phyloP scores from a whole-genome alignment of 2,888 invertebrate genomes.

The Resseliella maxima region DNA sequence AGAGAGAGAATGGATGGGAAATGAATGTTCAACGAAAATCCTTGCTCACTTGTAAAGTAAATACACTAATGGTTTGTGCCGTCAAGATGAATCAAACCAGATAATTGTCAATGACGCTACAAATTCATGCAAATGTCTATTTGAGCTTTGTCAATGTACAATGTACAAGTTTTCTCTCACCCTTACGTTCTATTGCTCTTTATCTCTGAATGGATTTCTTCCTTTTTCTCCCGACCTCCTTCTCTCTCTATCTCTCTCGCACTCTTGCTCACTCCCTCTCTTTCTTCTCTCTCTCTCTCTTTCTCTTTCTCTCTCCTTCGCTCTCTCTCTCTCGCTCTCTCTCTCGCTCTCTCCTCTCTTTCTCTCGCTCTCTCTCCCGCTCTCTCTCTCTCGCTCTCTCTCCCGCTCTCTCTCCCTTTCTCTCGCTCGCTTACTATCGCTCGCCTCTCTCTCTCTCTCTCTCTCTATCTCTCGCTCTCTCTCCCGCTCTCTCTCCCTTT shows the following conservation, averaged over 20 bases:
- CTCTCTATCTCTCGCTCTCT: too few species aligned
- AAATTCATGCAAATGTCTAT: slow-evolving; percentile 45
- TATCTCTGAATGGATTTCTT: too few species aligned
- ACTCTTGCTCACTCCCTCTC: neutral
- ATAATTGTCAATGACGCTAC: slow-evolving; percentile 41
- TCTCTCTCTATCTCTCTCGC: neutral
- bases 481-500: too few species aligned
- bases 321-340: neutral
- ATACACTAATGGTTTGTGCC: slow-evolving; percentile 41
- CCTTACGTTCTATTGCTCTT: too few species aligned
- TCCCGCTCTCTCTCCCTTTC: neutral
- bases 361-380: too few species aligned
- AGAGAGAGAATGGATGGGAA: neutral
- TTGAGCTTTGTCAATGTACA: neutral
- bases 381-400: too few species aligned
- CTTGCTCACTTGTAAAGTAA: neutral
- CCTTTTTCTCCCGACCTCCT: too few species aligned
- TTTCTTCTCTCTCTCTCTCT: too few species aligned
- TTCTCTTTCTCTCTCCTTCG: too few species aligned
- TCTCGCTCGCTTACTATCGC: neutral
- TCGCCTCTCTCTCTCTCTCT: neutral
- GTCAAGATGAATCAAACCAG: slow-evolving; percentile 34
- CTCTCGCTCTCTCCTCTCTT: too few species aligned
- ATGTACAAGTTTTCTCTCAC: neutral
- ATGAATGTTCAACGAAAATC: neutral